Percentiles rank a stretch among this genome's conserved stretches.
Conservation (phyloP, 1,140 invertebrate genomes). For the Dendrolimus punctatus region DNA sequence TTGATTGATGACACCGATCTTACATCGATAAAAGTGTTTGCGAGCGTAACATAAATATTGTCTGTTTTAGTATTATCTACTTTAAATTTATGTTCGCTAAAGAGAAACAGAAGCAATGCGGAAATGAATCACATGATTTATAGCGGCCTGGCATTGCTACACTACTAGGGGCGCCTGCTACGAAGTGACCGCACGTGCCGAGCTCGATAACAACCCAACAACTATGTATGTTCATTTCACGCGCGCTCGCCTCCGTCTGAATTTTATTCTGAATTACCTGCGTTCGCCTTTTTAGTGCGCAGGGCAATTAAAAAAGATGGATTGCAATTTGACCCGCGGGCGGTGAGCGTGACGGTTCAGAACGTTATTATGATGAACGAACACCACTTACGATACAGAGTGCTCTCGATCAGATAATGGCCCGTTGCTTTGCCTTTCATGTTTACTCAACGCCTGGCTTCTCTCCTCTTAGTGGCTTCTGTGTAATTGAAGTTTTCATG, state of each 20-base stretch:
- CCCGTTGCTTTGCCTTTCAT: conserved; percentile 28
- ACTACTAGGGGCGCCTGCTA: conserved; percentile 12
- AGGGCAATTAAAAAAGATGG: conserved; percentile 67
- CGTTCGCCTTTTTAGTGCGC: conserved; percentile 40
- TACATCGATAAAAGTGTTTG: too few relatives aligned
- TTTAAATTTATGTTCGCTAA: conserved; percentile 19
- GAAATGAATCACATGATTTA: conserved; percentile 59
- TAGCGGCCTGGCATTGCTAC: conserved; percentile 20
- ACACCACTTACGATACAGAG: conserved; percentile 33
- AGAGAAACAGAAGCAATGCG: conserved; percentile 51
- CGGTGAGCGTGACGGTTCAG: conserved; percentile 48
- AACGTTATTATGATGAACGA: conserved; percentile 63
- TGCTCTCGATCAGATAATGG: conserved; percentile 57
- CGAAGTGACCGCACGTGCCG: conserved; percentile 10
- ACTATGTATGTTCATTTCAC: conserved; percentile 35
- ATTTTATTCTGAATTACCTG: conserved; percentile 43
- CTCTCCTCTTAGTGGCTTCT: conserved; percentile 32
- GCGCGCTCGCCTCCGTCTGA: conserved; percentile 44
- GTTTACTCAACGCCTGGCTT: conserved; percentile 39
- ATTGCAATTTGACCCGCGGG: conserved; percentile 65
- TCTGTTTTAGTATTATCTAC: too few relatives aligned
- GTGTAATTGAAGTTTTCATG: conserved; percentile 40
- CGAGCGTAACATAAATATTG: too few relatives aligned
- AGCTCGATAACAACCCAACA: conserved; percentile 15
- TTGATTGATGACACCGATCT: not conserved